Evolutionary conservation across 2,113 vertebrate genomes (phyloP).

Genomic region (Zosterops hypoxanthus): DNA sequence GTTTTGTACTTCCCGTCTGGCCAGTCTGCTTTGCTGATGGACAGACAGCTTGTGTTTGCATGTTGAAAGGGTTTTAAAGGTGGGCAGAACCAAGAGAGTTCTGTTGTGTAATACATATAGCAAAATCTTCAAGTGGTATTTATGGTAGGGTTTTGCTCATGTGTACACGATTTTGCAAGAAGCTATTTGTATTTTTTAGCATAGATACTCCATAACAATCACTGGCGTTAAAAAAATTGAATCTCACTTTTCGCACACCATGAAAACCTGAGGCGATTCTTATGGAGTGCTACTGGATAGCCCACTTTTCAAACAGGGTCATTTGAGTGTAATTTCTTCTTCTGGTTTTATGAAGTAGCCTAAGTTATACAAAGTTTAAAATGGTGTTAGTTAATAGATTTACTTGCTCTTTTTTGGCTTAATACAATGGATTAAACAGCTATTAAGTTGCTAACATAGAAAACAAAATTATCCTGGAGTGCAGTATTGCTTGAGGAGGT

Average conservation of each 20-base stretch:
- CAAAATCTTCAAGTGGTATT: not conserved
- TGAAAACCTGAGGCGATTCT: not conserved
- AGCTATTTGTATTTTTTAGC: not conserved
- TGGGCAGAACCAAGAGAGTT: not conserved
- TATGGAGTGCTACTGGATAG: not conserved
- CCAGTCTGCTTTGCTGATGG: not conserved
- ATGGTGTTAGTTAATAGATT: not conserved
- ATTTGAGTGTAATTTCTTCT: not conserved
- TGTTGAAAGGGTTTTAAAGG: not conserved
- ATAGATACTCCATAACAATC: not conserved
- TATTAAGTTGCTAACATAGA: not conserved
- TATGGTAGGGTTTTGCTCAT: not conserved
- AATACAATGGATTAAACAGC: not conserved
- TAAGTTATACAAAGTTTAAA: not conserved
- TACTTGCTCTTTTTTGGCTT: not conserved
- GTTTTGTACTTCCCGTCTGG: not conserved
- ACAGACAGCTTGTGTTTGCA: not conserved
- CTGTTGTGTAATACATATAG: not conserved
- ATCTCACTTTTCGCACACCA: fast-evolving
- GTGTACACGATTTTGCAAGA: not conserved
- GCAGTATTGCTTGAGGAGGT: not conserved
- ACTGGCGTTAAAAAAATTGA: not conserved
- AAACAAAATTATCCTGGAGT: not conserved
- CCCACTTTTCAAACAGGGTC: not conserved
- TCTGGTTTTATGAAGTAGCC: not conserved